A percentile compares a stretch with the other conserved stretches of the same genome.
Evolutionary conservation across 1,140 invertebrate species (phyloP).

Genomic region (Bicyclus anynana): DNA sequence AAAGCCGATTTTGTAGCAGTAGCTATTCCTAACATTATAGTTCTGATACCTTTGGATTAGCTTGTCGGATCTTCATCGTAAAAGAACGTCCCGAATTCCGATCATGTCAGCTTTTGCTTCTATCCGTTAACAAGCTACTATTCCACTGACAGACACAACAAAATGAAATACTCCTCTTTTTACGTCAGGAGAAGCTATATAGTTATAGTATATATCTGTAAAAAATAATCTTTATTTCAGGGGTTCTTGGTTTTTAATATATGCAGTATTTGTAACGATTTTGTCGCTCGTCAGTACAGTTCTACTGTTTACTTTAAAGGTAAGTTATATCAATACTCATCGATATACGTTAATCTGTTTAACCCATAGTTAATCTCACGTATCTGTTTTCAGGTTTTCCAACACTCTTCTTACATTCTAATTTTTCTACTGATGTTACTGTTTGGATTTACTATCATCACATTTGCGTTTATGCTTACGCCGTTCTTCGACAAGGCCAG

Average conservation of each 20-base stretch:
- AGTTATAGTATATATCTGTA: too few species aligned
- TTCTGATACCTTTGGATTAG: too few species aligned
- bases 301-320: slow-evolving; percentile 81
- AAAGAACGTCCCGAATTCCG: too few species aligned
- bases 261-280: slow-evolving; percentile 84
- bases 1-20: too few species aligned
- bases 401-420: slow-evolving; percentile 86
- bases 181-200: too few species aligned
- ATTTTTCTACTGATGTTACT: slow-evolving; percentile 88
- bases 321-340: slow-evolving; percentile 6
- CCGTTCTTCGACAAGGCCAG: slow-evolving; percentile 91
- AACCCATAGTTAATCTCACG: neutral
- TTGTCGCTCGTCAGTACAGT: slow-evolving; percentile 83
- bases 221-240: slow-evolving; percentile 63
- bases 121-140: too few species aligned
- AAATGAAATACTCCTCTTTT: too few species aligned
- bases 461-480: slow-evolving; percentile 89
- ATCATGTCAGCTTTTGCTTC: too few species aligned
- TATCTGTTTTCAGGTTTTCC: slow-evolving; percentile 81
- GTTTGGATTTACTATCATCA: slow-evolving; percentile 90
- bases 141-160: too few species aligned
- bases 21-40: too few species aligned
- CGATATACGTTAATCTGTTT: neutral
- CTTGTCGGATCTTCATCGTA: too few species aligned
- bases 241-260: slow-evolving; percentile 91